Conservation (phyloP, 2,797 vertebrate genomes). For the Gymnothorax javanicus region DNA sequence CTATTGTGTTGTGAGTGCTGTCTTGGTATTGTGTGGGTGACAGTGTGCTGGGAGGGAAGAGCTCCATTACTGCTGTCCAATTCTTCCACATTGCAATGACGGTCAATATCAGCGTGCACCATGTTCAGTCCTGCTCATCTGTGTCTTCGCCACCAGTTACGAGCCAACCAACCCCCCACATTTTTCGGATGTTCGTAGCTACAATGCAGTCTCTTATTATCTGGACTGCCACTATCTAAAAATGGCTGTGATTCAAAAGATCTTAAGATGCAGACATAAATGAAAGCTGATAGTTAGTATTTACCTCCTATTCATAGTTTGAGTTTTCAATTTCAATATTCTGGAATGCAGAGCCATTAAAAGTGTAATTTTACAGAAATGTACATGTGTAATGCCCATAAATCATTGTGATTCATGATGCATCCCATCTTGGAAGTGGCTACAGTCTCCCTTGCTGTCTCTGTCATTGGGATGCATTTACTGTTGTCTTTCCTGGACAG, state of each 20-base stretch:
- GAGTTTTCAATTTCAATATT: too few species aligned
- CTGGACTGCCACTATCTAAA: too few species aligned
- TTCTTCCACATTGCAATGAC: not conserved
- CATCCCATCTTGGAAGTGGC: not conserved
- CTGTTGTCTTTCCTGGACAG: not conserved
- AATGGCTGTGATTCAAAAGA: too few species aligned
- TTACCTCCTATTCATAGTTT: too few species aligned
- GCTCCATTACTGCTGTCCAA: not conserved
- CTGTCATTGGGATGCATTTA: not conserved
- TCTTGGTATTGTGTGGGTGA: not conserved
- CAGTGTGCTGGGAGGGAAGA: not conserved
- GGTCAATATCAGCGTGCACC: not conserved
- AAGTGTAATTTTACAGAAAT: too few species aligned
- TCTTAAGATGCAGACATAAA: too few species aligned
- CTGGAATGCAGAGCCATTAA: too few species aligned
- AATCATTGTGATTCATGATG: not conserved
- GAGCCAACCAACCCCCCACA: not conserved
- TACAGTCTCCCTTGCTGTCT: not conserved
- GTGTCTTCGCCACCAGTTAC: not conserved
- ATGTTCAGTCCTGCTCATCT: too few species aligned
- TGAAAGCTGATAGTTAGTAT: too few species aligned
- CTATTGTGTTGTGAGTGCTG: not conserved
- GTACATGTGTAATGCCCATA: not conserved
- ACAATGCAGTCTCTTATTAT: too few species aligned
- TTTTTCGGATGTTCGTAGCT: not conserved